Evolutionary conservation across 2,888 invertebrate genomes (phyloP).

Genomic region (Poecilus cupreus): DNA sequence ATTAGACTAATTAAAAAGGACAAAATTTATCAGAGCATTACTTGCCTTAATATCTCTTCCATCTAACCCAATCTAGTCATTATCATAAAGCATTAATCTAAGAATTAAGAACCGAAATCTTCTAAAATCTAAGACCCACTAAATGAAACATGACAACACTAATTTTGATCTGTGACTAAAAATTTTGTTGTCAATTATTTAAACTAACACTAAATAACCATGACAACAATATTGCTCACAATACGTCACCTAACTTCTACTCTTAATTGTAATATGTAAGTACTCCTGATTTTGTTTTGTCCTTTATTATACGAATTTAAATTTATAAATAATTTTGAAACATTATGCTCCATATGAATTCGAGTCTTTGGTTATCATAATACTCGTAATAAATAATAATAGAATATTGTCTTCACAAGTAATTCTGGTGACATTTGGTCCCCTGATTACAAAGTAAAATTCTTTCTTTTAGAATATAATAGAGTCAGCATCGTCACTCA

Average conservation of each 20-base stretch:
- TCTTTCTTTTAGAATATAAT: too few species aligned
- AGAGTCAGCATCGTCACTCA: too few species aligned
- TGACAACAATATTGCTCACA: constrained; percentile 37
- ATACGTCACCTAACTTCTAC: background rate
- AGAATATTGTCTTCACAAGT: background rate
- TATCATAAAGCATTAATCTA: constrained; percentile 20
- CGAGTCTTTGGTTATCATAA: background rate
- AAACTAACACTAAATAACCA: constrained; percentile 49
- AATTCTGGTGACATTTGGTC: background rate
- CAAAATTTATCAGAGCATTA: constrained; percentile 46
- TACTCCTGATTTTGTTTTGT: constrained; percentile 30
- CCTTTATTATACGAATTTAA: background rate
- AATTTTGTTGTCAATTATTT: constrained; percentile 50
- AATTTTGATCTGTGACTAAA: constrained; percentile 22
- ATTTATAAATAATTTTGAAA: background rate
- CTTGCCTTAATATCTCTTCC: background rate
- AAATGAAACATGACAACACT: constrained; percentile 4
- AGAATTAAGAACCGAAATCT: background rate
- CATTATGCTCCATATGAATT: constrained; percentile 8
- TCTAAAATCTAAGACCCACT: background rate
- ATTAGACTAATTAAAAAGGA: constrained; percentile 19
- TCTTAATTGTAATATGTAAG: constrained; percentile 1
- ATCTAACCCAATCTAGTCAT: background rate
- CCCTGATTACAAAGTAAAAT: background rate
- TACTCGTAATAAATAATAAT: background rate